These are phyloP conservation scores for Cryptoblepharus egeriae DNA, from an alignment of 2,797 vertebrate genomes.

Conservation along the genomic window DNA sequence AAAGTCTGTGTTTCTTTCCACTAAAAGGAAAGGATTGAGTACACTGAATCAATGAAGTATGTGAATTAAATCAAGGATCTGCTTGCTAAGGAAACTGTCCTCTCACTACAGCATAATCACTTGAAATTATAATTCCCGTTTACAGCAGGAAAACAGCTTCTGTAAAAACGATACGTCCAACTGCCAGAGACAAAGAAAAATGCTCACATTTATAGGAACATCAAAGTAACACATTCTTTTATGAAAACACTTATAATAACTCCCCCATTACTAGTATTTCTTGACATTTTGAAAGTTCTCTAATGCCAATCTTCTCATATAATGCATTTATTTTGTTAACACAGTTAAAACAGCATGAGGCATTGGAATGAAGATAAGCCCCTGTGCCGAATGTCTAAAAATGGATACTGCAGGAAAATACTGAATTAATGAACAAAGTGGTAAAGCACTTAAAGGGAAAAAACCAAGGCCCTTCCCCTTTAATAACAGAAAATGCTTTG, in stretches of 20 bases:
- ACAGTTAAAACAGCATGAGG: not conserved
- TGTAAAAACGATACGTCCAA: constrained; percentile 10
- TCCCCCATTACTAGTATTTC: not conserved
- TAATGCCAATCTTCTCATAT: not conserved
- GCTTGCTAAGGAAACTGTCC: constrained; percentile 15
- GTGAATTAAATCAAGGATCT: constrained; percentile 17
- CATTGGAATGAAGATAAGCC: not conserved
- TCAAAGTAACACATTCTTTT: constrained; percentile 5
- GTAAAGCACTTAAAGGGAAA: not conserved
- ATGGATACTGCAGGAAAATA: not conserved
- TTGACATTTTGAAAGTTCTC: constrained; percentile 10
- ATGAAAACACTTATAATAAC: not conserved
- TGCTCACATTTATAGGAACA: not conserved
- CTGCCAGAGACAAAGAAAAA: constrained; percentile 13
- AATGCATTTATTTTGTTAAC: not conserved
- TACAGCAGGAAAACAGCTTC: not conserved
- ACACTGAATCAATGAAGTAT: not conserved
- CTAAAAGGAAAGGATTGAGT: constrained; percentile 14
- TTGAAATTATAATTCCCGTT: constrained; percentile 18
- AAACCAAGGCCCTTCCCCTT: not conserved
- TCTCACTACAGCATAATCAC: constrained; percentile 16
- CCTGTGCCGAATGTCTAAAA: not conserved
- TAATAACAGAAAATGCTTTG: not conserved
- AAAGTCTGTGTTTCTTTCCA: not conserved
- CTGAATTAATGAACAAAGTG: not conserved